phyloP scores from a whole-genome alignment of 2,797 vertebrate species.

The Ceryle rudis region DNA sequence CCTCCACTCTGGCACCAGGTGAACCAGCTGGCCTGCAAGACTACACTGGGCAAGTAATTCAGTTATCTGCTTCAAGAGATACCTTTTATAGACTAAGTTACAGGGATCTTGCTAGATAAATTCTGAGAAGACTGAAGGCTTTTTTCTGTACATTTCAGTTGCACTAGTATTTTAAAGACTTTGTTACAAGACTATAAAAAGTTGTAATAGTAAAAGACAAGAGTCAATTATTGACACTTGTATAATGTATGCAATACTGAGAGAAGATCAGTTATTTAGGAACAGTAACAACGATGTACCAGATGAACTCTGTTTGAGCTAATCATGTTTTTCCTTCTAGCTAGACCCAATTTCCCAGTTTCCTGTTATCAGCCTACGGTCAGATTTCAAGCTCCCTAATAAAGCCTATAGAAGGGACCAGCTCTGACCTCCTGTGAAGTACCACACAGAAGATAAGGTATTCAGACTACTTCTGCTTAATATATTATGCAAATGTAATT shows the following conservation, averaged over 20 bases:
- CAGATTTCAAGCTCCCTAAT: background rate
- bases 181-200: background rate
- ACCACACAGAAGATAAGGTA: background rate
- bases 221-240: background rate
- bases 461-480: background rate
- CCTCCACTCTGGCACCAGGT: background rate
- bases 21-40: background rate
- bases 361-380: background rate
- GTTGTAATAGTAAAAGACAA: background rate
- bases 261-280: background rate
- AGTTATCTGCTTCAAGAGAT: background rate
- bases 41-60: background rate
- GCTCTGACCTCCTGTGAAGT: background rate
- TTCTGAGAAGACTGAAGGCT: background rate
- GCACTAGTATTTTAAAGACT: background rate
- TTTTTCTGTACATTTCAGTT: background rate
- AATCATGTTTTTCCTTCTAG: background rate
- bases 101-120: background rate
- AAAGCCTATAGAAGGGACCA: background rate
- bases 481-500: background rate
- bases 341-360: background rate
- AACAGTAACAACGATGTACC: background rate
- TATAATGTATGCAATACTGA: background rate
- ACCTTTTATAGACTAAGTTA: background rate
- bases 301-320: background rate